phyloP scores from a whole-genome alignment of 2,888 invertebrate species.

The Hyles lineata region DNA sequence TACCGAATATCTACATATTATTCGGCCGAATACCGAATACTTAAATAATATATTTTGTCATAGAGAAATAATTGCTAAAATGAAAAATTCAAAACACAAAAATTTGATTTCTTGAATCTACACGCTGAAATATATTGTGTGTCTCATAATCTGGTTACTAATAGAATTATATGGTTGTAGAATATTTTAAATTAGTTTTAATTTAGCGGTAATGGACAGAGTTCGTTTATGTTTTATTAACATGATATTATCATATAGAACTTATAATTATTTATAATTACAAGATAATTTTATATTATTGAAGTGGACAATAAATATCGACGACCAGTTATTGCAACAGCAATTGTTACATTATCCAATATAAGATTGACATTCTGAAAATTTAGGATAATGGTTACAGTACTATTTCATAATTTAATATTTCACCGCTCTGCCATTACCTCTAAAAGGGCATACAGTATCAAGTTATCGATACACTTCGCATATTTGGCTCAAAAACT shows the following conservation, averaged over 20 bases:
- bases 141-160: not conserved
- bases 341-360: too few relatives aligned
- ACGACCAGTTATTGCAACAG: too few relatives aligned
- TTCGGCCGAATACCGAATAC: too few relatives aligned
- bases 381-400: not conserved
- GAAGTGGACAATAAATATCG: too few relatives aligned
- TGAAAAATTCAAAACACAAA: too few relatives aligned
- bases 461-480: not conserved
- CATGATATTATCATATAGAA: not conserved
- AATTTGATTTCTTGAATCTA: not conserved
- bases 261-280: not conserved
- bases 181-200: not conserved
- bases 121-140: not conserved
- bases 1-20: too few relatives aligned
- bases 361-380: not conserved
- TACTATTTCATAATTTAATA: too few relatives aligned
- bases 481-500: constrained; percentile 27
- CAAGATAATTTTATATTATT: too few relatives aligned
- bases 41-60: too few relatives aligned
- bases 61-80: too few relatives aligned
- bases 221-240: not conserved
- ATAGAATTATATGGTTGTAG: not conserved
- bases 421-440: not conserved
- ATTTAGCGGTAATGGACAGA: not conserved
- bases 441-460: not conserved